Conservation (phyloP, 2,113 vertebrate genomes). For the Silurus asotus region DNA sequence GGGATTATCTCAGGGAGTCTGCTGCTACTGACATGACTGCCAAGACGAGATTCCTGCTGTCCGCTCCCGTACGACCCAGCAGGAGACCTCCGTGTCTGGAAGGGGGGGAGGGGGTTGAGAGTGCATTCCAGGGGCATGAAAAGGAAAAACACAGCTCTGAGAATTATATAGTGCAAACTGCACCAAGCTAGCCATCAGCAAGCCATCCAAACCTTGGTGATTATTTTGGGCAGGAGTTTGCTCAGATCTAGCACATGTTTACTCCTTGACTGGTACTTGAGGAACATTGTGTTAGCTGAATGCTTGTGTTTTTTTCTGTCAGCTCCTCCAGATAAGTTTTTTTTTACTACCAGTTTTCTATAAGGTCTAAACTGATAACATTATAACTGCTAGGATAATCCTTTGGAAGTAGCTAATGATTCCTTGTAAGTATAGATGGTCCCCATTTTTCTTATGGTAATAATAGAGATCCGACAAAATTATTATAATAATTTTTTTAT, state of each 20-base stretch:
- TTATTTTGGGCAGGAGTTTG: background rate
- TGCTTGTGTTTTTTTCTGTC: slow-evolving; percentile 10
- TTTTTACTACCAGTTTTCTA: too few relatives aligned
- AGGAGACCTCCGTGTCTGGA: background rate
- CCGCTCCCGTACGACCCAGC: background rate
- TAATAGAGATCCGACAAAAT: too few relatives aligned
- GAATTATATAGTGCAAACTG: slow-evolving; percentile 20
- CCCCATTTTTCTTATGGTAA: too few relatives aligned
- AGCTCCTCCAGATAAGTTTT: background rate
- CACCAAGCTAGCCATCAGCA: background rate
- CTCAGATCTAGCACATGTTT: background rate
- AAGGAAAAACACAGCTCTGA: slow-evolving; percentile 26
- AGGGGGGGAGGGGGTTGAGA: background rate
- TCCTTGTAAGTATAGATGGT: too few relatives aligned
- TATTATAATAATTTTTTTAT: too few relatives aligned
- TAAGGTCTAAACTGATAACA: too few relatives aligned
- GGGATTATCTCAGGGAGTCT: slow-evolving; percentile 21
- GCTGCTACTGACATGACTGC: slow-evolving; percentile 15
- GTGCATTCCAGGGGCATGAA: slow-evolving; percentile 28
- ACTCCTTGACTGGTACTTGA: background rate
- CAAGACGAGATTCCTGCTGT: slow-evolving; percentile 5
- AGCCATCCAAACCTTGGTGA: slow-evolving; percentile 15
- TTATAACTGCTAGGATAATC: background rate
- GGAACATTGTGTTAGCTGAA: background rate
- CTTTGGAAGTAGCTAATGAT: background rate